Base-by-base conservation (phyloP, 2,888 invertebrate genomes). In the Apamea epomidion region DNA sequence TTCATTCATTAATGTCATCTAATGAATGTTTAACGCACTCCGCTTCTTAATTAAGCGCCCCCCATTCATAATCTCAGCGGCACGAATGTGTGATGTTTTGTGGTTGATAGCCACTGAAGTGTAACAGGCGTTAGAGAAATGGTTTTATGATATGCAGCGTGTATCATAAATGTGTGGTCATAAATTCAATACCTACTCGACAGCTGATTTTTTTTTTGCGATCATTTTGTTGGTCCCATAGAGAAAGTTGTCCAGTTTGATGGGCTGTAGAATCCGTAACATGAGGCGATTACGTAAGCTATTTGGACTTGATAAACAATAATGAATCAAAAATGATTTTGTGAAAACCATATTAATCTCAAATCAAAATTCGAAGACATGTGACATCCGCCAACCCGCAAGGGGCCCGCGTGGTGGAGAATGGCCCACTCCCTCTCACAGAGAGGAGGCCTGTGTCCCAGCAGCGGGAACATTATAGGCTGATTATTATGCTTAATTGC, bases 11-110 rank as follows among this genome's bases (percentile, higher is more conserved):
- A 81, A 70, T 83, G 78, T 80, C 76, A 76, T 71, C 68, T 82
- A 87, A 90, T 88, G 73, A 89, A 84, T 82, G 74, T 78, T 70
- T 89, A 89, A 86, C 80, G 73, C 87, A 64, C 82, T 68, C 78
- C 32, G 48, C 51, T 87, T 74, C 68, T 69, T 90, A 85, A 89
- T 90, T 82, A 83, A 62, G 74, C 85, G 81, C 81, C 70, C 54
- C 70, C 81, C 85, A 85, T 90, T 88, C 83, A 81, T 83, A 84
- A 90, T 87, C 48, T 68, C 67, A 67, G 85, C 82, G 65, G 78
- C 71, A 58, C 32, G 68, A 85, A 88, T 89, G 80, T 90, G 85
- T 90, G 78, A 80, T 68, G 76, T 67, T 58, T 42, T 78, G 75
- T 65, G 88, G 87, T 90, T 73, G 14, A 7, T 7, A 29, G 3